A percentile compares a stretch with the other conserved stretches of the same genome.
These are phyloP conservation scores for Epinephelus malabaricus DNA, from an alignment of 2,797 vertebrate species.

Conservation along the genomic window DNA sequence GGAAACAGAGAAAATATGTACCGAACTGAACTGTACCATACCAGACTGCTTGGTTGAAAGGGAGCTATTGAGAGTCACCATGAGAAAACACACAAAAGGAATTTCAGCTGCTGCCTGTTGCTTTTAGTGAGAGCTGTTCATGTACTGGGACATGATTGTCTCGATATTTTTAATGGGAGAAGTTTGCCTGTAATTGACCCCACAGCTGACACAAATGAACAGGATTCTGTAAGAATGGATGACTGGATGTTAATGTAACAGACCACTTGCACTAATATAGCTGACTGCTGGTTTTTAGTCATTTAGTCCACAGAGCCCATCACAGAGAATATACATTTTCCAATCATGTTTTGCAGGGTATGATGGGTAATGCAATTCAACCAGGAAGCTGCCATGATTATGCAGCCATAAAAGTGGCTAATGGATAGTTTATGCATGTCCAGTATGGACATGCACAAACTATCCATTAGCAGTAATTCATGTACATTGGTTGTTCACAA, in stretches of 20 bases:
- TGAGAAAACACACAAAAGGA: constrained; percentile 10
- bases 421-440: constrained; percentile 38
- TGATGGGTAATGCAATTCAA: constrained; percentile 16
- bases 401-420: constrained; percentile 14
- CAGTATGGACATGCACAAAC: background rate
- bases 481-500: constrained; percentile 20
- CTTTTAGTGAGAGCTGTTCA: constrained; percentile 17
- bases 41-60: too few relatives aligned
- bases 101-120: constrained; percentile 13
- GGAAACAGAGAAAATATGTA: too few relatives aligned
- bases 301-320: background rate
- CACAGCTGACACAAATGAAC: constrained; percentile 49
- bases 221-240: constrained; percentile 33
- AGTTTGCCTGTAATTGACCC: constrained; percentile 36
- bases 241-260: constrained; percentile 18
- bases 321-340: background rate
- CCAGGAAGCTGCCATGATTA: constrained; percentile 15
- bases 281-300: background rate
- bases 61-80: background rate
- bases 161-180: constrained; percentile 17
- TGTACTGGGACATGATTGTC: background rate
- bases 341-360: constrained; percentile 2
- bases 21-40: too few relatives aligned
- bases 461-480: background rate
- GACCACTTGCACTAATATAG: constrained; percentile 40